Evolutionary conservation across 1,140 invertebrate species (phyloP).

Genomic region (Vollenhovia emeryi): DNA sequence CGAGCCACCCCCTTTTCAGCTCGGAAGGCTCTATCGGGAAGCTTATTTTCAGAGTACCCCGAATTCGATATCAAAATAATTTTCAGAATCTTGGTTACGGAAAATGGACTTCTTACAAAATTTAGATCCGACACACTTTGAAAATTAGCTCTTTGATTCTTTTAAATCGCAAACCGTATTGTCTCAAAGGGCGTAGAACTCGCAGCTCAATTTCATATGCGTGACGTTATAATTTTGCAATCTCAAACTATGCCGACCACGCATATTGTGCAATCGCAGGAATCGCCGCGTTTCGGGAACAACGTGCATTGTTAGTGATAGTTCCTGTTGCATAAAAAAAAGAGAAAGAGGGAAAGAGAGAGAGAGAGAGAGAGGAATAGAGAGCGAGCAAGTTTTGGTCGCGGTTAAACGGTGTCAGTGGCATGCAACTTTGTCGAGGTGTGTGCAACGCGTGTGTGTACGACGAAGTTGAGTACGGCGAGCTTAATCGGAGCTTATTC

Average conservation of each 20-base stretch:
- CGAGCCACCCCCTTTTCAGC: not conserved
- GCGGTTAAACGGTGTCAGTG: not conserved
- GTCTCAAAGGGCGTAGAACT: not conserved
- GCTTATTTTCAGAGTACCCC: not conserved
- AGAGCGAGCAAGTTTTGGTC: not conserved
- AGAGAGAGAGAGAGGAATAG: not conserved
- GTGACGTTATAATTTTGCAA: slow-evolving; percentile 9
- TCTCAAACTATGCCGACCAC: not conserved
- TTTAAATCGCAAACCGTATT: slow-evolving; percentile 1
- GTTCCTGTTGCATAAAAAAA: not conserved
- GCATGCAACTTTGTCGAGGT: slow-evolving; percentile 7
- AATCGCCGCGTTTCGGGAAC: slow-evolving; percentile 38
- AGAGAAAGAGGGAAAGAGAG: not conserved
- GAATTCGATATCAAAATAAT: not conserved
- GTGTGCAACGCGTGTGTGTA: not conserved
- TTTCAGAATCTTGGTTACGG: not conserved
- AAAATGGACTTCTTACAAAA: not conserved
- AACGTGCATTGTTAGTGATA: slow-evolving; percentile 42
- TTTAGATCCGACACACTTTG: not conserved
- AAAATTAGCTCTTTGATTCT: not conserved
- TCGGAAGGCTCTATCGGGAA: not conserved
- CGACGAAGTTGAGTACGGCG: not conserved
- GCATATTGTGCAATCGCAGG: not conserved
- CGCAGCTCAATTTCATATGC: slow-evolving; percentile 35
- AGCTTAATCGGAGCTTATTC: slow-evolving; percentile 47